Percentiles rank a stretch among this genome's conserved stretches.
Evolutionary conservation across 2,888 invertebrate species (phyloP).

Genomic region (Smittia aterrima): DNA sequence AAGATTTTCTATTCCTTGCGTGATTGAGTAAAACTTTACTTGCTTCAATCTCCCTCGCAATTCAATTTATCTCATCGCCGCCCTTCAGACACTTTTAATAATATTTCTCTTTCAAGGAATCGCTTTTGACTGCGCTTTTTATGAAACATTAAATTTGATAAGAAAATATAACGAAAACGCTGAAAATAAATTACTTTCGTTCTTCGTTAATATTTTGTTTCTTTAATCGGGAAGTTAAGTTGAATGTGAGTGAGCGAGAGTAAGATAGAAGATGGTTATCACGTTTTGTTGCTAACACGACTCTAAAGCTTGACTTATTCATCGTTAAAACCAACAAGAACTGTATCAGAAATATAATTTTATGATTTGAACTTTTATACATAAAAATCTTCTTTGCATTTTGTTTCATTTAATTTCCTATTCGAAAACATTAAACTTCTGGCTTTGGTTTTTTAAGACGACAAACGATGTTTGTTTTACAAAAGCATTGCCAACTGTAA

Average conservation of each 20-base stretch:
- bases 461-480: too few relatives aligned
- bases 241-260: not conserved
- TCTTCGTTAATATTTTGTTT: not conserved
- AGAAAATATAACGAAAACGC: not conserved
- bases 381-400: too few relatives aligned
- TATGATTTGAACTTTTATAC: too few relatives aligned
- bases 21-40: too few relatives aligned
- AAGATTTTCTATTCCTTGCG: too few relatives aligned
- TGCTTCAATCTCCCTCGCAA: too few relatives aligned
- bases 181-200: not conserved
- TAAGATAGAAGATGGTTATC: conserved; percentile 2
- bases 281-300: not conserved
- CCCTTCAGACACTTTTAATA: not conserved
- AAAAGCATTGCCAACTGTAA: too few relatives aligned
- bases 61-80: too few relatives aligned
- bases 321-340: not conserved
- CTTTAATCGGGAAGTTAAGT: not conserved
- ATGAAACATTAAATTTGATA: not conserved
- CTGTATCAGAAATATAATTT: not conserved
- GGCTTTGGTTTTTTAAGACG: not conserved
- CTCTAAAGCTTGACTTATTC: not conserved
- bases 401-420: not conserved
- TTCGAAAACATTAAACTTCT: not conserved
- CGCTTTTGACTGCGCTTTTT: not conserved
- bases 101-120: not conserved